A percentile compares a stretch with the other conserved stretches of the same genome.
These are phyloP conservation scores for Spatula versicolor DNA, from an alignment of 2,797 vertebrate species.

Conservation along the genomic window DNA sequence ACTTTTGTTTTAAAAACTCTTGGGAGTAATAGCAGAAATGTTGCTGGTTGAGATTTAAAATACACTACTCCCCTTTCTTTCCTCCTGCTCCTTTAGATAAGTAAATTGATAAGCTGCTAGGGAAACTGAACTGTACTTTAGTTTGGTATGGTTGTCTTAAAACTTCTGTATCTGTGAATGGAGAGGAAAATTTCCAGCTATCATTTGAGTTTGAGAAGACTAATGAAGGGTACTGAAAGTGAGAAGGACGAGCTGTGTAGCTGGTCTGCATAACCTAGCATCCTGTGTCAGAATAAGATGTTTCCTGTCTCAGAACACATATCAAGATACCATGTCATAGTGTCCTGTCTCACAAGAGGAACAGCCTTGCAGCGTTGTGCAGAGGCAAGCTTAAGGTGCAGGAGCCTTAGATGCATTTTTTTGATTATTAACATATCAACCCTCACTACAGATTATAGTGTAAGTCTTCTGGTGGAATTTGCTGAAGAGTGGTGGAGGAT, in stretches of 20 bases:
- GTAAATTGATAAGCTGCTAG: neutral
- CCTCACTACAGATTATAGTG: neutral
- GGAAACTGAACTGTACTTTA: neutral
- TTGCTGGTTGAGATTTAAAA: neutral
- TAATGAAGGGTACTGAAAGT: neutral
- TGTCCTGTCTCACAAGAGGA: neutral
- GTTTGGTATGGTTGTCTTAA: neutral
- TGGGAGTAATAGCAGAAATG: neutral
- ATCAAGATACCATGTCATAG: neutral
- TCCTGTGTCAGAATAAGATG: neutral
- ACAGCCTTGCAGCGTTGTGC: rapidly evolving
- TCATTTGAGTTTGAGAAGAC: neutral
- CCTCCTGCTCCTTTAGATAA: neutral
- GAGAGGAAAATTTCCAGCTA: neutral
- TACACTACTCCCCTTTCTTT: neutral
- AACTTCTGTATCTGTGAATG: neutral
- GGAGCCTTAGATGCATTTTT: neutral
- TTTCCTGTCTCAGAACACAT: neutral
- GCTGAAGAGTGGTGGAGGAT: neutral
- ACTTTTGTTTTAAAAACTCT: neutral
- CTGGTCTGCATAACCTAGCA: neutral
- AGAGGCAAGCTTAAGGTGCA: neutral
- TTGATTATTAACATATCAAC: neutral
- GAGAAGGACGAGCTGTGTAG: too few relatives aligned
- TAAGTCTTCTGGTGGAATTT: neutral